These are phyloP conservation scores for Python bivittatus DNA, from an alignment of 2,113 vertebrate genomes.

Conservation along the genomic window DNA sequence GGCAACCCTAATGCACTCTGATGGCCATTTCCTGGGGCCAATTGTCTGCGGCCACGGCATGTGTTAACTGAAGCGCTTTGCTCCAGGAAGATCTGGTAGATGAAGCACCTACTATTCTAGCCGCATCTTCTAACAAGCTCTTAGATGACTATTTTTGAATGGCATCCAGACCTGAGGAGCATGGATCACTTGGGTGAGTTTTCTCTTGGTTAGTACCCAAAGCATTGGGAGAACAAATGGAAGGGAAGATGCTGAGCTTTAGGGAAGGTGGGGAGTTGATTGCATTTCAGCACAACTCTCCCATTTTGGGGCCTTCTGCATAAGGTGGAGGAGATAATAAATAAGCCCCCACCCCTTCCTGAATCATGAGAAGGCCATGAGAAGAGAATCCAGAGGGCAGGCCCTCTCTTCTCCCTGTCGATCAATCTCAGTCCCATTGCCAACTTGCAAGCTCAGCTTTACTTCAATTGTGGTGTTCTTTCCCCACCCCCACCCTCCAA, in stretches of 20 bases:
- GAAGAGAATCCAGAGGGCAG: not conserved
- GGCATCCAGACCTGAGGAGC: not conserved
- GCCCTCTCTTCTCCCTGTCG: too few relatives aligned
- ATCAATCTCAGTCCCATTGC: too few relatives aligned
- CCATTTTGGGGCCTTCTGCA: not conserved
- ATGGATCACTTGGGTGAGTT: not conserved
- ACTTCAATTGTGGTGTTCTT: too few relatives aligned
- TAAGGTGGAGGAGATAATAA: not conserved
- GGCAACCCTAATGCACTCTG: not conserved
- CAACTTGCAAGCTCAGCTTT: not conserved
- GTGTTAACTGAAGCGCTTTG: not conserved
- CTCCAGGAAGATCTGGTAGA: not conserved
- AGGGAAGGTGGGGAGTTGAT: not conserved
- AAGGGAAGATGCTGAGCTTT: not conserved
- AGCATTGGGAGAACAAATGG: not conserved
- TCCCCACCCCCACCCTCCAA: fast-evolving
- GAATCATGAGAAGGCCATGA: too few relatives aligned
- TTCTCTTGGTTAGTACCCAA: not conserved
- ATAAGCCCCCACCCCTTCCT: not conserved
- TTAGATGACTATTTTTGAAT: not conserved
- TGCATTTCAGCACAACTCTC: not conserved
- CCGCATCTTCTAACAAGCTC: not conserved
- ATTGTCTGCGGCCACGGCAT: too few relatives aligned
- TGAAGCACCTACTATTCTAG: not conserved
- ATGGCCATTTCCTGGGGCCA: not conserved